These are phyloP conservation scores for Drosophila burlai DNA, from an alignment of 1,140 invertebrate genomes.

Conservation along the genomic window DNA sequence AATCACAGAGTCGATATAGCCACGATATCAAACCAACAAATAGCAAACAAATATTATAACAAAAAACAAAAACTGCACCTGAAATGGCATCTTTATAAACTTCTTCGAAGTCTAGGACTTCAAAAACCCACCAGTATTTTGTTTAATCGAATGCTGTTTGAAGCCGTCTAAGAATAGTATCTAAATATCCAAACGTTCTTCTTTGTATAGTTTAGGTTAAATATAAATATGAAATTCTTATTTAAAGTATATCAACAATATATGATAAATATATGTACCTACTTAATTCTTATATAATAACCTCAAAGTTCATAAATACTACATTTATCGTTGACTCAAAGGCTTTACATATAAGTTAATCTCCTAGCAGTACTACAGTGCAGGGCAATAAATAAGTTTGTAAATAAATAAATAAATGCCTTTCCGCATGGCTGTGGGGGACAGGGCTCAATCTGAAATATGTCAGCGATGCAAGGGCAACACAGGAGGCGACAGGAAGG, in stretches of 20 bases:
- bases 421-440: background rate
- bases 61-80: too few species aligned
- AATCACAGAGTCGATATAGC: slow-evolving; percentile 28
- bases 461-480: slow-evolving; percentile 57
- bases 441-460: slow-evolving; percentile 62
- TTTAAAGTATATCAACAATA: background rate
- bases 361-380: background rate
- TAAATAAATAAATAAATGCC: background rate
- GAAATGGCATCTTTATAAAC: too few species aligned
- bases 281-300: background rate
- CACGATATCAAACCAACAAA: slow-evolving; percentile 16
- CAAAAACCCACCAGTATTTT: too few species aligned
- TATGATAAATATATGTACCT: background rate
- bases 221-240: background rate
- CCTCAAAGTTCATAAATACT: background rate
- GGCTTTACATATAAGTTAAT: background rate
- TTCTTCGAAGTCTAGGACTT: too few species aligned
- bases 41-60: too few species aligned
- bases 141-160: background rate
- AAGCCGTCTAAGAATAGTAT: background rate
- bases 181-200: too few species aligned
- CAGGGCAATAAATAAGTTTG: background rate
- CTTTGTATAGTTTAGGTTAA: too few species aligned
- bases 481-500: slow-evolving; percentile 16
- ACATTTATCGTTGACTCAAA: background rate